Evolutionary conservation across 2,113 vertebrate genomes (phyloP).

Genomic region (Nesogale talazaci): DNA sequence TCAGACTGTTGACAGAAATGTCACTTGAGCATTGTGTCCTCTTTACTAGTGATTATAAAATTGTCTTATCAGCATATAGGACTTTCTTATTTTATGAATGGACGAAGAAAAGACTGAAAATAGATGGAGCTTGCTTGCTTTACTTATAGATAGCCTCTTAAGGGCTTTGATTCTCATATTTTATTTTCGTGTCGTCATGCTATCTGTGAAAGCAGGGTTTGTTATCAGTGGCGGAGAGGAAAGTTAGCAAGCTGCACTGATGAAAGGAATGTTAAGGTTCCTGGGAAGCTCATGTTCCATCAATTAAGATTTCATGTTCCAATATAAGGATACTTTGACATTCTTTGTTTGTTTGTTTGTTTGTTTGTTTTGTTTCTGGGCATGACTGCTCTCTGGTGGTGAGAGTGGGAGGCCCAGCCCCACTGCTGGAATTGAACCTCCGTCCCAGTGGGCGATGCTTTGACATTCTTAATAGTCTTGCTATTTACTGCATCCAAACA

Average conservation of each 20-base stretch:
- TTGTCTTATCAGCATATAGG: background rate
- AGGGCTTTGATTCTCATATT: background rate
- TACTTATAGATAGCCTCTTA: background rate
- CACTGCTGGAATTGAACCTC: no score
- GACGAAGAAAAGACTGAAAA: background rate
- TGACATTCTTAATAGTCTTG: background rate
- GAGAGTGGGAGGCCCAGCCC: no score
- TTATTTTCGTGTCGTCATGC: background rate
- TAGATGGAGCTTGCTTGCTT: background rate
- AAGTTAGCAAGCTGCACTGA: fast-evolving
- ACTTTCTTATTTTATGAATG: background rate
- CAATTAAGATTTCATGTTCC: background rate
- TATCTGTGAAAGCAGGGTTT: background rate
- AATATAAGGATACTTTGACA: background rate
- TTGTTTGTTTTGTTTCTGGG: no score
- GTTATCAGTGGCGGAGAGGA: background rate
- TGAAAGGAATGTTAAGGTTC: background rate
- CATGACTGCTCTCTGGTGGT: no score
- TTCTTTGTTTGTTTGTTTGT: no score
- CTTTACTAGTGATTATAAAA: background rate
- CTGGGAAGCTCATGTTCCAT: background rate
- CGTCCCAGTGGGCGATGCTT: no score
- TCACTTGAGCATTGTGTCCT: background rate
- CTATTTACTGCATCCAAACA: background rate
- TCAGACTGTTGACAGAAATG: background rate